phyloP scores from a whole-genome alignment of 1,140 invertebrate genomes.

The Camponotus vicinus region DNA sequence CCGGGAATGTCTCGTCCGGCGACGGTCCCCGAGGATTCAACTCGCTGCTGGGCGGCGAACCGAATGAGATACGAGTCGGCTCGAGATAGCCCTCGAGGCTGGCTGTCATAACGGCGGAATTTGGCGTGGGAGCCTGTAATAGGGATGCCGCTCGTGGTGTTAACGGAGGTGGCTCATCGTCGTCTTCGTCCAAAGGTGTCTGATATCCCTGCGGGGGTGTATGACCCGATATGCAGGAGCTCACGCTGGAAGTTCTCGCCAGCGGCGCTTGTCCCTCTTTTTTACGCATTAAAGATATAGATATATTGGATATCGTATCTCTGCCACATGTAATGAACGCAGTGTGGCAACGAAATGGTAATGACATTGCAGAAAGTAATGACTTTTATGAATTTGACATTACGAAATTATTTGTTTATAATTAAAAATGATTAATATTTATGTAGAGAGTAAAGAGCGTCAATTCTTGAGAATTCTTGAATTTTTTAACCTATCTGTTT shows the following conservation, averaged over 20 bases:
- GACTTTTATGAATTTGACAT: not conserved
- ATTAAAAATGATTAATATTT: not conserved
- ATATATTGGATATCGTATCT: slow-evolving; percentile 23
- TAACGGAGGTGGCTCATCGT: slow-evolving; percentile 84
- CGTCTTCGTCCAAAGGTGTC: slow-evolving; percentile 87
- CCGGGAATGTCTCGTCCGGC: slow-evolving; percentile 93
- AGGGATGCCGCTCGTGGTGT: slow-evolving; percentile 86
- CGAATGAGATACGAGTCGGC: slow-evolving; percentile 91
- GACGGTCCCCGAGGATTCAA: slow-evolving; percentile 89
- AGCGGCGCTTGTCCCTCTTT: slow-evolving; percentile 86
- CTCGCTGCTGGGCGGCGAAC: slow-evolving; percentile 91
- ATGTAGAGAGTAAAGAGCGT: not conserved
- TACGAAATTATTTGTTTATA: not conserved
- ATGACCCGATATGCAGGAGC: slow-evolving; percentile 87
- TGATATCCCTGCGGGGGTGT: slow-evolving; percentile 89
- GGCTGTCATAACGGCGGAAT: slow-evolving; percentile 93
- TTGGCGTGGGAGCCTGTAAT: slow-evolving; percentile 91
- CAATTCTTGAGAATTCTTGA: not conserved
- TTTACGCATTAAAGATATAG: slow-evolving; percentile 68
- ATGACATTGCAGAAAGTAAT: not conserved
- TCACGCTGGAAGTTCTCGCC: slow-evolving; percentile 87
- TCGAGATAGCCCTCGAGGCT: slow-evolving; percentile 95
- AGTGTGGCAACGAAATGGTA: not conserved
- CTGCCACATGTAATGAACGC: not conserved
- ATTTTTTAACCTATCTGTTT: not conserved